Base-by-base conservation (phyloP, 2,888 invertebrate species). In the Macropis europaea region DNA sequence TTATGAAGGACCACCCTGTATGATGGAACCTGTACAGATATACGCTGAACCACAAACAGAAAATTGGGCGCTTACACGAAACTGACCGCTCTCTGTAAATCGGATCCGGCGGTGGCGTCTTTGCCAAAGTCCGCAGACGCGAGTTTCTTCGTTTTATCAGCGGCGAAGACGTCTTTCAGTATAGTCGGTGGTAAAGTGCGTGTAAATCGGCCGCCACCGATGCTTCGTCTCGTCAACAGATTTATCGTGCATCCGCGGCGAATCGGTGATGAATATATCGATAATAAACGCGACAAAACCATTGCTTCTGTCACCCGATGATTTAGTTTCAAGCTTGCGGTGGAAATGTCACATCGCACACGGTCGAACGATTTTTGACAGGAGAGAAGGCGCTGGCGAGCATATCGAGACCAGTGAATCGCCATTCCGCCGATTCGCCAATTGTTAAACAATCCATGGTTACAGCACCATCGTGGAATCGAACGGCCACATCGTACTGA, bases 371-470 rank as follows among this genome's bases (percentile, higher is more conserved):
- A 63, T 42, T 42, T 42, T 48, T 60, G 52, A 53, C 26, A 66
- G 24, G 34, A 40, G 45, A 34, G 52, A 48, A 50, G 42, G 32
- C 54, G 56, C 57, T 68, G 64, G 34, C 68, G 61, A 69, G 22
- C 52, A 70, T 73, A 61, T 72, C 59, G 54, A 47, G 24, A 47
- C 53, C 43, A 57, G 32, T 43, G 26, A 22, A 34, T 22, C 38
- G 66, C 59, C 66, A 67, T 66, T 40, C 48, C 26, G n/a, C 30
- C 50, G 36, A 19, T 61, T 74, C 19, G 70, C 76, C 84, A 81
- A 79, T 81, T 84, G 84, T 85, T 76, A 84, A 83, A 81, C 78
- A 76, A 78, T 77, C 82, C 83, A 84, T 83, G 83, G 85, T 76
- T 81, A 81, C 77, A 60, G 52, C n/a, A n/a, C n/a, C n/a, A n/a